Base-by-base conservation (phyloP, 2,888 invertebrate genomes). In the Sthenelais limicola region DNA sequence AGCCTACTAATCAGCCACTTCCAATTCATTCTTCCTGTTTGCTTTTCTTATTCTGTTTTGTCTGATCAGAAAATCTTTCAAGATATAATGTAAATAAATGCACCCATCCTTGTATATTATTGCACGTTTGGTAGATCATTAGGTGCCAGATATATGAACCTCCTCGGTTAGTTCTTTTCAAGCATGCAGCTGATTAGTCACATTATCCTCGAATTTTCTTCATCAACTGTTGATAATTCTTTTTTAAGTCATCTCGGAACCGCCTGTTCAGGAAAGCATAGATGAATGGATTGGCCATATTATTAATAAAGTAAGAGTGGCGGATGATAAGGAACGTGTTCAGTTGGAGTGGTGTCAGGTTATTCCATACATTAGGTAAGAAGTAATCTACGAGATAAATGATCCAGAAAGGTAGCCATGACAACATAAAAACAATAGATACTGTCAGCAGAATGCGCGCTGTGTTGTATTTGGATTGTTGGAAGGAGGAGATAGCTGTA, bases 361-460 rank as follows among this genome's bases (percentile, higher is more conserved):
- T 24, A n/a, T 5, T 33, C 68, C 68, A 68, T 2, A 68, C 18
- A 15, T 49, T 15, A 7, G 28, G 28, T 9, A 21, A 18, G n/a
- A 48, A 9, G 28, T 43, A 51, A 2, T 5, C n/a, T 5, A 3
- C 4, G 52, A 68, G 28, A 7, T 21, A 7, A 9, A 51, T 26
- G 1, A 68, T 24, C 68, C 68, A 68, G 35, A 68, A 68, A 3
- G 68, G 68, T 49, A 68, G n/a, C 68, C 68, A 68, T 4, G 68
- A 18, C 48, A 52, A 28, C 12, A 68, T 28, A 28, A 68, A 68
- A 7, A 68, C 68, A 3, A 68, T 26, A 51, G 51, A 49, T 24
- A 68, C 68, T 9, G 30, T 33, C 24, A 68, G 49, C 3, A 68
- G 49, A 21, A 52, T 35, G 18, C 47, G 35, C 18, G 68, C 68